A percentile compares a stretch with the other conserved stretches of the same genome.
Conservation (phyloP, 2,888 invertebrate species). For the Eurytoma adleriae region DNA sequence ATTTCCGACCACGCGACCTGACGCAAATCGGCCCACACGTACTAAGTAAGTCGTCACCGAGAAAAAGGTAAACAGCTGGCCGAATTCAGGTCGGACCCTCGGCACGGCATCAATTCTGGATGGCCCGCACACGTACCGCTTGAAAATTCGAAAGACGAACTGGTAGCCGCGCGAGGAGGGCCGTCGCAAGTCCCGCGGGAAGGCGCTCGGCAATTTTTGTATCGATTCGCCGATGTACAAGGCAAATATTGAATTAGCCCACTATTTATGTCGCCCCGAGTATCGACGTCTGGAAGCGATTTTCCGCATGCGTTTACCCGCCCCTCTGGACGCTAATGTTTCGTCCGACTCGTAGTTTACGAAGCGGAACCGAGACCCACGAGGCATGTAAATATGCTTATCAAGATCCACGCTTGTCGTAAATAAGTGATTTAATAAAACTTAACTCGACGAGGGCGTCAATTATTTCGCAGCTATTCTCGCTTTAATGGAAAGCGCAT, state of each 20-base stretch:
- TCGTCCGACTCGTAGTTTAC: too few species aligned
- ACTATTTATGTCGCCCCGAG: not conserved
- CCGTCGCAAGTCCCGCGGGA: not conserved
- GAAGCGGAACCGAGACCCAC: too few species aligned
- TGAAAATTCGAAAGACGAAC: conserved; percentile 5
- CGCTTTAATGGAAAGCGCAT: not conserved
- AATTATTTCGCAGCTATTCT: not conserved
- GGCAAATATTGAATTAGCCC: conserved; percentile 26
- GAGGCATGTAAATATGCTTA: not conserved
- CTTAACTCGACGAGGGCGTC: too few species aligned
- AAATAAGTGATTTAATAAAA: not conserved
- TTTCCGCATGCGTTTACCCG: not conserved
- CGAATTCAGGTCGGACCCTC: conserved; percentile 22
- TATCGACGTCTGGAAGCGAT: not conserved
- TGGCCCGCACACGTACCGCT: not conserved
- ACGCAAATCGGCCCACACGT: not conserved
- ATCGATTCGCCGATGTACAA: conserved; percentile 4
- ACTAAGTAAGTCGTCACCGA: not conserved
- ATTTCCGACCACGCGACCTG: conserved; percentile 1
- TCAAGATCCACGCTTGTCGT: not conserved
- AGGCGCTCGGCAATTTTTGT: not conserved
- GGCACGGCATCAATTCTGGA: conserved; percentile 25
- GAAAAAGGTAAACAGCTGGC: conserved; percentile 3
- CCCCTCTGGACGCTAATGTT: too few species aligned
- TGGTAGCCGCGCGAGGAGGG: not conserved